These are phyloP conservation scores for Lomographa bimaculata DNA, from an alignment of 2,888 invertebrate genomes.

Conservation along the genomic window DNA sequence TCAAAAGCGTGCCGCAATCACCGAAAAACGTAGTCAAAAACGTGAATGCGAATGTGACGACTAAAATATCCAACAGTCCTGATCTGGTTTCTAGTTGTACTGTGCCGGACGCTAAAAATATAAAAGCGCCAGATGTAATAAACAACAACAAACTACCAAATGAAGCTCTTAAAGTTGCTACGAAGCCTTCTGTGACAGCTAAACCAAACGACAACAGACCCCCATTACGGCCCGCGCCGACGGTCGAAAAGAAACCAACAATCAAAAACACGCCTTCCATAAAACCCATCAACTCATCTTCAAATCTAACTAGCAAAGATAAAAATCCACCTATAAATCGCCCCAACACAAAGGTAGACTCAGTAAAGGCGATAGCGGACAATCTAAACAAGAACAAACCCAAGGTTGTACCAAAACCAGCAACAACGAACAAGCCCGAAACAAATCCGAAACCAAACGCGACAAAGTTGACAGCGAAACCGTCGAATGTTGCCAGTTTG, in stretches of 20 bases:
- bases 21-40: slow-evolving; percentile 65
- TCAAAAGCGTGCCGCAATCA: slow-evolving; percentile 67
- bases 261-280: slow-evolving; percentile 52
- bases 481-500: slow-evolving; percentile 89
- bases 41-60: slow-evolving; percentile 30
- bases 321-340: slow-evolving; percentile 59
- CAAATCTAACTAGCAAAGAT: slow-evolving; percentile 57
- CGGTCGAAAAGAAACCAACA: slow-evolving; percentile 66
- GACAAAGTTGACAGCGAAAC: slow-evolving; percentile 79
- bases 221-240: slow-evolving; percentile 61
- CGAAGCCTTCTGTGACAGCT: slow-evolving; percentile 67
- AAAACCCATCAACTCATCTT: slow-evolving; percentile 55
- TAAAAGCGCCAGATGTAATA: slow-evolving; percentile 86
- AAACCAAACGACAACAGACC: slow-evolving; percentile 71
- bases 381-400: slow-evolving; percentile 76
- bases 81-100: slow-evolving; percentile 89
- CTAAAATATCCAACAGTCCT: slow-evolving; percentile 85
- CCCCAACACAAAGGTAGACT: slow-evolving; percentile 65
- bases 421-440: slow-evolving; percentile 56
- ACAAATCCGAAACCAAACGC: slow-evolving; percentile 62
- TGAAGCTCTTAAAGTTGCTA: slow-evolving; percentile 73
- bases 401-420: slow-evolving; percentile 74
- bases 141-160: slow-evolving; percentile 75
- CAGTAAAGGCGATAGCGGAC: slow-evolving; percentile 74
- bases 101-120: slow-evolving; percentile 69